Evolutionary conservation across 2,888 invertebrate genomes (phyloP).

Genomic region (Leptopilina syphax): DNA sequence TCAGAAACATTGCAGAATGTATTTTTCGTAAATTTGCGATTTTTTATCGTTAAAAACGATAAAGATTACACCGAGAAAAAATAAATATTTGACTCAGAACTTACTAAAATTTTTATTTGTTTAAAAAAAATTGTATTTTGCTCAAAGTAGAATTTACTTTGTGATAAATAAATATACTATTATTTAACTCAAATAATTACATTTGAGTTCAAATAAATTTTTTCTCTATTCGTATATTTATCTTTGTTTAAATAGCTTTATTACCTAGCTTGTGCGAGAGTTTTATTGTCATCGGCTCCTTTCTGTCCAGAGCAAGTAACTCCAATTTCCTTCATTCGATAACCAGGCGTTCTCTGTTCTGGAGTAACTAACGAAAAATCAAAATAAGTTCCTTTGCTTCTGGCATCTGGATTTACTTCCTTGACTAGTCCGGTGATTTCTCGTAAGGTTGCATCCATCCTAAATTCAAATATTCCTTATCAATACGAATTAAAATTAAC

Average conservation of each 20-base stretch:
- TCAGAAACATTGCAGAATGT: too few species aligned
- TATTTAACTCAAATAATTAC: too few species aligned
- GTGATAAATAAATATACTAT: not conserved
- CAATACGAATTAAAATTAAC: too few species aligned
- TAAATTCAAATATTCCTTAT: constrained; percentile 59
- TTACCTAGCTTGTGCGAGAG: constrained; percentile 85
- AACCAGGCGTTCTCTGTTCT: constrained; percentile 87
- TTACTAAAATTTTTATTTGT: too few species aligned
- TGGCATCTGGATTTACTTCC: constrained; percentile 98
- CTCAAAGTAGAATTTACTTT: too few species aligned
- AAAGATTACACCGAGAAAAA: too few species aligned
- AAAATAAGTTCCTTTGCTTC: constrained; percentile 97
- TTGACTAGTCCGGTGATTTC: constrained; percentile 98
- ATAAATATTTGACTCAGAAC: too few species aligned
- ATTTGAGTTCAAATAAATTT: too few species aligned
- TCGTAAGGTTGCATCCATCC: constrained; percentile 94
- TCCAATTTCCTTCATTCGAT: constrained; percentile 95
- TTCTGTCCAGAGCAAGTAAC: constrained; percentile 94
- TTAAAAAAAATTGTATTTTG: too few species aligned
- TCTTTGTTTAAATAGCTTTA: constrained; percentile 21
- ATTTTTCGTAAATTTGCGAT: too few species aligned
- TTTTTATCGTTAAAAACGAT: too few species aligned
- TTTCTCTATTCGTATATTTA: not conserved
- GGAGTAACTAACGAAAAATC: constrained; percentile 95
- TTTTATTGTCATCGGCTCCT: constrained; percentile 96